phyloP scores from a whole-genome alignment of 1,140 invertebrate genomes.

The Drosophila pruinosa region DNA sequence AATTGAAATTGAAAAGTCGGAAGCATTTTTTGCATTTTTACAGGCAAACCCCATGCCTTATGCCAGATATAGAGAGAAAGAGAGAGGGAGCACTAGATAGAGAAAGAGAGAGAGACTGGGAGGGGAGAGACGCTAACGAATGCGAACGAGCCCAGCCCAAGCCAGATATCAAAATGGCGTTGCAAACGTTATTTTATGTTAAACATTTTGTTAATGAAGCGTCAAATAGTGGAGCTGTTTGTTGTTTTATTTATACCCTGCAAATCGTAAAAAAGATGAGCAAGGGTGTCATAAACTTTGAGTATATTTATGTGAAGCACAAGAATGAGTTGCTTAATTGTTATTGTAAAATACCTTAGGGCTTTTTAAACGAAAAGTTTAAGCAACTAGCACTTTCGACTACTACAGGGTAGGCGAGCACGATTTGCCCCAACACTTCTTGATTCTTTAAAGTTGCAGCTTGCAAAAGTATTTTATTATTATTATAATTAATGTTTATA shows the following conservation, averaged over 20 bases:
- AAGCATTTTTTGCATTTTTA: conserved; percentile 71
- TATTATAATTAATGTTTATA: too few species aligned
- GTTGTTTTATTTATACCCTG: neutral
- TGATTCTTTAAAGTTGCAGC: neutral
- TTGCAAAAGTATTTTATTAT: too few species aligned
- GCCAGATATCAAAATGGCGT: conserved; percentile 63
- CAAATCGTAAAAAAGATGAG: neutral
- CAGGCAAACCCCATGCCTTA: conserved; percentile 32
- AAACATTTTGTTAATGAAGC: conserved; percentile 74
- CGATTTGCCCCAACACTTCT: too few species aligned
- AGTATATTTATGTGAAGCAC: neutral
- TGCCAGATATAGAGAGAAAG: neutral
- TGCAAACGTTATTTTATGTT: conserved; percentile 77
- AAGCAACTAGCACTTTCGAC: too few species aligned
- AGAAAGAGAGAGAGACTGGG: neutral
- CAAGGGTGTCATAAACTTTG: neutral
- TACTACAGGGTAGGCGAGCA: too few species aligned
- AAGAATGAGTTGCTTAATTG: neutral
- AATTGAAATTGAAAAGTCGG: conserved; percentile 80
- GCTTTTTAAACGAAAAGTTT: neutral
- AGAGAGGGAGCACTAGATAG: too few species aligned
- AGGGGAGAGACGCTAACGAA: neutral
- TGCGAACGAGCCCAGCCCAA: conserved; percentile 1
- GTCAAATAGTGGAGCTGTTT: conserved; percentile 11
- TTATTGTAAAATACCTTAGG: neutral